phyloP scores from a whole-genome alignment of 2,797 vertebrate species.

The Aplochiton taeniatus region DNA sequence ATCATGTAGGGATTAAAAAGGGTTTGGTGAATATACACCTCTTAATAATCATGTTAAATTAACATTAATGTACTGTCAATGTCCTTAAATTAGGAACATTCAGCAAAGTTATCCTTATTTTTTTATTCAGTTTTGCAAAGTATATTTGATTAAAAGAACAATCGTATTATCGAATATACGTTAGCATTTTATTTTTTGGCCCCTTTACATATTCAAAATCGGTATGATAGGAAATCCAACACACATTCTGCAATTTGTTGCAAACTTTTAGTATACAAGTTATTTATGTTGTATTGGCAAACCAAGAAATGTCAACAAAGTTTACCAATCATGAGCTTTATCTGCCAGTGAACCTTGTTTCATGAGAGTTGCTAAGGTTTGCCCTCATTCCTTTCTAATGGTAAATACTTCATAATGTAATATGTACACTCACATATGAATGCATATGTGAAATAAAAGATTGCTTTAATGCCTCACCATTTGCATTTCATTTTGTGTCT shows the following conservation, averaged over 20 bases:
- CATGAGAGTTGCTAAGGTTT: conserved; percentile 29
- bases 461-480: conserved; percentile 28
- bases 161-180: too few species aligned
- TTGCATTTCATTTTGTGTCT: conserved; percentile 22
- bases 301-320: too few species aligned
- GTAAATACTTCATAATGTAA: conserved; percentile 59
- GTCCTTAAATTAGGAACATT: conserved; percentile 40
- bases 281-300: too few species aligned
- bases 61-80: conserved; percentile 54
- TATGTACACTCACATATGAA: conserved; percentile 56
- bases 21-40: conserved; percentile 58
- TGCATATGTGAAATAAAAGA: conserved; percentile 49
- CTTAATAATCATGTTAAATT: conserved; percentile 50
- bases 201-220: too few species aligned
- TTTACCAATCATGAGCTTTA: background rate
- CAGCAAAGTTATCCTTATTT: conserved; percentile 34
- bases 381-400: conserved; percentile 28
- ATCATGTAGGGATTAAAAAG: conserved; percentile 54
- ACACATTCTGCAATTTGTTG: too few species aligned
- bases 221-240: too few species aligned
- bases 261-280: too few species aligned
- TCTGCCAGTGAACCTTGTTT: conserved; percentile 49
- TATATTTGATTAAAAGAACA: too few species aligned
- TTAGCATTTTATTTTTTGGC: too few species aligned
- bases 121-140: too few species aligned